phyloP scores from a whole-genome alignment of 2,888 invertebrate genomes.

The Amphimallon solstitiale region DNA sequence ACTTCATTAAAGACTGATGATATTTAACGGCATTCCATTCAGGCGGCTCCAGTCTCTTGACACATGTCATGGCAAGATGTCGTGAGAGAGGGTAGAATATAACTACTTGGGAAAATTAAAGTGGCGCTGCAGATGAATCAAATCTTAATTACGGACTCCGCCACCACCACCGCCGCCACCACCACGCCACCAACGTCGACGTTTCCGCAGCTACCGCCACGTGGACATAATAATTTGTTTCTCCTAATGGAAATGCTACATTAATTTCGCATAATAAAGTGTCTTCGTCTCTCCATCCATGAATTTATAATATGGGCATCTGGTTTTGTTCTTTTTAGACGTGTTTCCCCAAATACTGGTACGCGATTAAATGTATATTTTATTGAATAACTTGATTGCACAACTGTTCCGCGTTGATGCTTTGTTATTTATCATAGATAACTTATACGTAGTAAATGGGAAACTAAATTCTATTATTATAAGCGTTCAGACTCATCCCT shows the following conservation, averaged over 20 bases:
- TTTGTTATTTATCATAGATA: too few species aligned
- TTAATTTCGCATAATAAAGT: slow-evolving; percentile 14
- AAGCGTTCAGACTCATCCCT: too few species aligned
- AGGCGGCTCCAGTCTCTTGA: slow-evolving; percentile 27
- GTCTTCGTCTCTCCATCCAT: slow-evolving; percentile 8
- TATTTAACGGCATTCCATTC: slow-evolving; percentile 37
- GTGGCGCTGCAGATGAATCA: slow-evolving; percentile 43
- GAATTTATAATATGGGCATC: slow-evolving; percentile 1
- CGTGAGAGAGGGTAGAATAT: slow-evolving; percentile 35
- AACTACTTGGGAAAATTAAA: slow-evolving; percentile 45
- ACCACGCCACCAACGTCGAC: background rate
- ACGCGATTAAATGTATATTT: too few species aligned
- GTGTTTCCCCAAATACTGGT: too few species aligned
- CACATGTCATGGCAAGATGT: slow-evolving; percentile 42
- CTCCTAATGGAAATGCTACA: slow-evolving; percentile 19
- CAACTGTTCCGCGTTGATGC: too few species aligned
- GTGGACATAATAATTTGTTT: slow-evolving; percentile 24
- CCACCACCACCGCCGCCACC: background rate
- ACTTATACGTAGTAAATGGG: too few species aligned
- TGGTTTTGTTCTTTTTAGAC: slow-evolving; percentile 5
- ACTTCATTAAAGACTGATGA: slow-evolving; percentile 40
- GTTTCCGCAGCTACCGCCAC: background rate
- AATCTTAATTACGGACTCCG: slow-evolving; percentile 42
- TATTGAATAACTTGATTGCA: too few species aligned
- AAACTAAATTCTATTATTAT: too few species aligned